A percentile compares a stretch with the other conserved stretches of the same genome.
Conservation (phyloP, 2,113 vertebrate genomes). For the Bombycilla garrulus region DNA sequence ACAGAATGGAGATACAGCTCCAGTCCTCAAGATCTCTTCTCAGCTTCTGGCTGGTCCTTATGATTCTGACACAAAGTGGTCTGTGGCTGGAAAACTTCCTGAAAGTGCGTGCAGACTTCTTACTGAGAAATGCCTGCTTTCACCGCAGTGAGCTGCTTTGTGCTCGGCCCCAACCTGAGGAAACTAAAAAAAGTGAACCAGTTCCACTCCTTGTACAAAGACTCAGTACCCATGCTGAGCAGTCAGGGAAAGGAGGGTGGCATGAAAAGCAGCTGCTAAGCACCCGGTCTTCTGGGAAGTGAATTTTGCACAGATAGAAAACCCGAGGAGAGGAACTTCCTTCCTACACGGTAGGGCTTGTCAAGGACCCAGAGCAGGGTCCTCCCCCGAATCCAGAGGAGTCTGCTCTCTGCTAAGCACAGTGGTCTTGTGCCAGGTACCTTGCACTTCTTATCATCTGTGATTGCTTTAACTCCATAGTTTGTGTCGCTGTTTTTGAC, state of each 20-base stretch:
- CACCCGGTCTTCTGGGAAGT: neutral
- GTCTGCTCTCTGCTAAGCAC: neutral
- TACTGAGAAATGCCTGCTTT: rapidly evolving
- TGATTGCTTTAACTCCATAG: neutral
- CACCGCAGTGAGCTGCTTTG: neutral
- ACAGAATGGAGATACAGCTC: neutral
- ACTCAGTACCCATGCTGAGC: neutral
- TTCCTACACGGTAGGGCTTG: neutral
- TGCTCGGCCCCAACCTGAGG: neutral
- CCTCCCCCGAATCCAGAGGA: neutral
- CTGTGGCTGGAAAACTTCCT: neutral
- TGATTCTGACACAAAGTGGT: neutral
- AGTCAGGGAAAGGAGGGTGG: neutral
- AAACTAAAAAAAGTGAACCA: neutral
- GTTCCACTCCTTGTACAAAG: neutral
- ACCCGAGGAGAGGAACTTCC: neutral
- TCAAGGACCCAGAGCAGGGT: neutral
- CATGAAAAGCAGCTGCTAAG: neutral
- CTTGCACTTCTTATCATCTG: neutral
- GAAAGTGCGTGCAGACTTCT: neutral
- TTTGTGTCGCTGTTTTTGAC: neutral
- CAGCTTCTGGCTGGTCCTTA: neutral
- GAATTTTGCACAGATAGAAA: neutral
- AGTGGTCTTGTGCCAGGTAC: neutral
- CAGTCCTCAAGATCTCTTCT: neutral